Percentiles rank a stretch among this genome's conserved stretches.
Conservation (phyloP, 2,888 invertebrate genomes). For the Macrostomum cliftonense region DNA sequence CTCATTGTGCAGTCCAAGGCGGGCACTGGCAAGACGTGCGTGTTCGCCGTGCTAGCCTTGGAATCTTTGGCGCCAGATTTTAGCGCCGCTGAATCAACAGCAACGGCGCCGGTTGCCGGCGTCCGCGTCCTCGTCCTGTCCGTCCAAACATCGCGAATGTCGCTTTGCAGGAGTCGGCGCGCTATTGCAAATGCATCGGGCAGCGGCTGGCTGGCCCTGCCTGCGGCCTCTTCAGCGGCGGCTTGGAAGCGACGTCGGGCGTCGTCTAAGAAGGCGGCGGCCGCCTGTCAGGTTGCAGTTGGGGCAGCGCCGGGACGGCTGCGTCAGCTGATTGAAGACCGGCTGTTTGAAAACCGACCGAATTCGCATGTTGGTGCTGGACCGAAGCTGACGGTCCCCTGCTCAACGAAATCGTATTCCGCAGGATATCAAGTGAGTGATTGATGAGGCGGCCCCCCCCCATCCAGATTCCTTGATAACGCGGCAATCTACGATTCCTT, state of each 20-base stretch:
- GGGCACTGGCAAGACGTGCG: conserved; percentile 89
- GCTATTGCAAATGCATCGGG: conserved; percentile 52
- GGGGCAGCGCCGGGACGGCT: conserved; percentile 81
- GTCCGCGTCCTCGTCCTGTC: conserved; percentile 62
- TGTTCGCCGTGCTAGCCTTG: conserved; percentile 64
- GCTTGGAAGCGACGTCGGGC: conserved; percentile 42
- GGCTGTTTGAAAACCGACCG: conserved; percentile 30
- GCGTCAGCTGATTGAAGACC: conserved; percentile 58
- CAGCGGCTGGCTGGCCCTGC: conserved; percentile 47
- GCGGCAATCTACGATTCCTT: no score
- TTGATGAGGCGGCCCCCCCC: no score
- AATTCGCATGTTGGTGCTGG: conserved; percentile 53
- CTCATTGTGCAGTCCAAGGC: conserved; percentile 83
- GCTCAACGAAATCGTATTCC: conserved; percentile 43
- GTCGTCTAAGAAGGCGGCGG: conserved; percentile 41
- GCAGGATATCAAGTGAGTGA: no score
- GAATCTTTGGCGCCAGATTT: conserved; percentile 42
- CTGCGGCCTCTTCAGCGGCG: conserved; percentile 68
- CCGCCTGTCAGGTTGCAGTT: conserved; percentile 58
- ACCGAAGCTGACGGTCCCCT: conserved; percentile 47
- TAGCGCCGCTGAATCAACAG: no score
- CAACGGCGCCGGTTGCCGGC: conserved; percentile 4
- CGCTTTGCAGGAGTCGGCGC: no score
- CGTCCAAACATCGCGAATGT: no score
- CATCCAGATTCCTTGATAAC: no score